Base-by-base conservation (phyloP, 2,113 vertebrate species). In the Thalassoma bifasciatum region DNA sequence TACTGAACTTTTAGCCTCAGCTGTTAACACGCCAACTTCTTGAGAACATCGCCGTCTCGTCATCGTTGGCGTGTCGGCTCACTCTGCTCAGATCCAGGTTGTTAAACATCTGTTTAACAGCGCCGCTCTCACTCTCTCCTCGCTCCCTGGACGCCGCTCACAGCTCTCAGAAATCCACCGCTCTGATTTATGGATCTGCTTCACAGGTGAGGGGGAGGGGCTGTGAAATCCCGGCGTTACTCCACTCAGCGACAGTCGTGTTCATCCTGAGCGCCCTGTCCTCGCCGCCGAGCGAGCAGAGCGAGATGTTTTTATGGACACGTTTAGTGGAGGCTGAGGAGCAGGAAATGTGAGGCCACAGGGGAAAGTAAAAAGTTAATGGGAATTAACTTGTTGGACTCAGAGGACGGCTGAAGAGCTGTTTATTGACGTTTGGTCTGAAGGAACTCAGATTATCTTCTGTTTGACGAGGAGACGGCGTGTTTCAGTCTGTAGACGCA, bases 281-380 rank as follows among this genome's bases (percentile, higher is more conserved):
- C 3, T 6, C 3, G 30, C 30, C 30, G 30, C n/a, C n/a, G n/a
- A n/a, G n/a, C n/a, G n/a, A n/a, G n/a, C n/a, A n/a, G n/a, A n/a
- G n/a, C n/a, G n/a, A n/a, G n/a, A n/a, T n/a, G n/a, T n/a, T 30
- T 79, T 81, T 66, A 81, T 66, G 52, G 79, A 52, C 59, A 16
- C 26, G 16, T 40, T 8, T 8, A 36, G 46, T 42, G 11, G 22
- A 52, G 38, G 58, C 8, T 26, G 47, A 57, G 22, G 72, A 49
- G 46, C 38, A 10, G 46, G 47, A 7, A 51, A 44, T 64, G 65
- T 23, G 59, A 51, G 66, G 50, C 65, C 60, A 38, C 66, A 34
- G 78, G 67, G 78, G 72, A 59, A 81, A 14, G 60, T 81, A 65
- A 70, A 81, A 75, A n/a, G 5, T 80, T 74, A 58, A 69, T 75